Evolutionary conservation across 2,888 invertebrate species (phyloP).

Genomic region (Disparrhopalites patrizii): DNA sequence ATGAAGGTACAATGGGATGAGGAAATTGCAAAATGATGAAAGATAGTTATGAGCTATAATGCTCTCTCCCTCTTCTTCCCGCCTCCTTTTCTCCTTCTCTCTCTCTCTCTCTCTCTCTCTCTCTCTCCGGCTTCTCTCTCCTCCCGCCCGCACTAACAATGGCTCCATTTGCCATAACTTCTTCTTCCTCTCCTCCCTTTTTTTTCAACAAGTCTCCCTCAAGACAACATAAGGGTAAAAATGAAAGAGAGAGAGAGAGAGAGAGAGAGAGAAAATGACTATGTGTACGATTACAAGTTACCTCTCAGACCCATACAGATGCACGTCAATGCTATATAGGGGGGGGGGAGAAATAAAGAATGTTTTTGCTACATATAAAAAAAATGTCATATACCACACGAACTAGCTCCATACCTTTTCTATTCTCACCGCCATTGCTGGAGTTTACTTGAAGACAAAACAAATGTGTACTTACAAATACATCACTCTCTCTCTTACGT

Average conservation of each 20-base stretch:
- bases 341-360: too few relatives aligned
- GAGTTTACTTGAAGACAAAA: constrained; percentile 3
- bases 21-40: constrained; percentile 26
- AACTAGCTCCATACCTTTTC: neutral
- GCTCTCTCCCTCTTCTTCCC: too few relatives aligned
- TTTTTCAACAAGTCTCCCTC: neutral
- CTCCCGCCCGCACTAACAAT: neutral
- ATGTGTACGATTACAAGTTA: too few relatives aligned
- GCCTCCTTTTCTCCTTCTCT: too few relatives aligned
- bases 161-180: constrained; percentile 1
- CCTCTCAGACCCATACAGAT: too few relatives aligned
- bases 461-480: neutral
- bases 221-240: too few relatives aligned
- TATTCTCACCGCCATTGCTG: too few relatives aligned
- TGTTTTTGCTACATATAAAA: constrained; percentile 6
- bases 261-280: too few relatives aligned
- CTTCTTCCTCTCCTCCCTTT: neutral
- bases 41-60: constrained; percentile 15
- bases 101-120: too few relatives aligned
- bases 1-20: constrained; percentile 23
- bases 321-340: too few relatives aligned
- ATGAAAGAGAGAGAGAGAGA: too few relatives aligned
- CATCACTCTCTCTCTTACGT: neutral
- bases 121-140: too few relatives aligned
- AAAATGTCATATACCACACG: constrained; percentile 8